These are phyloP conservation scores for Agrilus cyanescens DNA, from an alignment of 2,888 invertebrate genomes.

Conservation along the genomic window DNA sequence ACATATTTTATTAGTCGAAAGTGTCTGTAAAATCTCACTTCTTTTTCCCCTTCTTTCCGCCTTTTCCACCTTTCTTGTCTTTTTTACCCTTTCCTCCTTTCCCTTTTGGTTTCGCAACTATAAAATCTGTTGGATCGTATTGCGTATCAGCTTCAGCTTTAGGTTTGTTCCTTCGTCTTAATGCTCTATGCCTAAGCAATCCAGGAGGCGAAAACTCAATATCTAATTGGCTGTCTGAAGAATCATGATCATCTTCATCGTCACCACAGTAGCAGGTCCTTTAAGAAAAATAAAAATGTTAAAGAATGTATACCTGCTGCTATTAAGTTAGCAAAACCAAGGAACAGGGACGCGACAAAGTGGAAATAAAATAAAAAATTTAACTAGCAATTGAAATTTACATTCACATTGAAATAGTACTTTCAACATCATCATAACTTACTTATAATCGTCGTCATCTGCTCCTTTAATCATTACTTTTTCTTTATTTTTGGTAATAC, in stretches of 20 bases:
- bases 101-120: slow-evolving; percentile 25
- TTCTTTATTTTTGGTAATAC: slow-evolving; percentile 47
- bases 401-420: too few relatives aligned
- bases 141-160: slow-evolving; percentile 49
- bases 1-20: too few relatives aligned
- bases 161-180: slow-evolving; percentile 34
- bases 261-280: slow-evolving; percentile 24
- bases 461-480: slow-evolving; percentile 19
- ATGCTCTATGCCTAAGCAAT: slow-evolving; percentile 49
- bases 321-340: too few relatives aligned
- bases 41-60: slow-evolving; percentile 7
- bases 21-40: slow-evolving; percentile 1
- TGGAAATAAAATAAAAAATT: too few relatives aligned
- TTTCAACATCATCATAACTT: too few relatives aligned
- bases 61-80: slow-evolving; percentile 4
- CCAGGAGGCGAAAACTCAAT: slow-evolving; percentile 63
- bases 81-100: slow-evolving; percentile 7
- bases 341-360: too few relatives aligned
- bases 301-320: too few relatives aligned
- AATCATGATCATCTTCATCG: slow-evolving; percentile 38
- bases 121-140: slow-evolving; percentile 45
- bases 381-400: too few relatives aligned
- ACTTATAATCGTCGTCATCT: too few relatives aligned
- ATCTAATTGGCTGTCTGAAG: slow-evolving; percentile 53
- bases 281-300: too few relatives aligned